Evolutionary conservation across 1,140 invertebrate genomes (phyloP), one percentile per base, ranked within the genome.

Genomic region (Pseudobourletiella spinata): DNA sequence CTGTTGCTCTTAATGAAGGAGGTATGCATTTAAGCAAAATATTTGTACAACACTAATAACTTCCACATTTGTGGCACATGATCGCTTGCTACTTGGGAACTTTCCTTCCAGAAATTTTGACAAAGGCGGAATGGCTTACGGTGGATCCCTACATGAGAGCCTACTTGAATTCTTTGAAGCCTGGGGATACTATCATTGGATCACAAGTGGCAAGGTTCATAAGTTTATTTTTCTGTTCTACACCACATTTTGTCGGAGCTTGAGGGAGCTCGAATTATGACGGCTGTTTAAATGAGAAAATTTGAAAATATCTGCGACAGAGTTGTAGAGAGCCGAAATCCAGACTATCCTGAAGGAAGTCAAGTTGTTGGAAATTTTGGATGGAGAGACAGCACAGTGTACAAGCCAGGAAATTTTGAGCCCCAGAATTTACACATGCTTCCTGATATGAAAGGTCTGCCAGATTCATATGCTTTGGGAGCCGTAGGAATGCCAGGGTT

Each of bases 131-230:
- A 66, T 86, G 79, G 67, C 68, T 86, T 3, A 85, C 83, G 59
- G 83, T 86, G 1, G 85, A 87, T 73, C 84, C 85, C 26, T 86
- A 86, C 65, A 85, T 86, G 83, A 76, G 84, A 65, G 75, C 76
- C 0, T 82, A 29, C 1, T 29, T 26, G 1, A 0, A 82, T 43
- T 16, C 43, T 30, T 11, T 66, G 32, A 65, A 65, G 51, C 20
- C 55, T 26, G 66, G 71, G n/a, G 65, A 65, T 26, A 62, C 61
- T 16, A 69, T 73, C 61, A 55, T 59, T 14, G 71, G 70, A 11
- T 44, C 55, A 22, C 71, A 73, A 66, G 68, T 73, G 43, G 71
- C 72, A 0, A 67, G 62, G 71, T 72, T 62, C 57, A 8, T 54
- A 48, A 18, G 32, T 39, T 39, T 39, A 39, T 39, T 39, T 39